A percentile compares a stretch with the other conserved stretches of the same genome.
Conservation (phyloP, 2,888 invertebrate species). For the Rhabditophanes sp. region DNA sequence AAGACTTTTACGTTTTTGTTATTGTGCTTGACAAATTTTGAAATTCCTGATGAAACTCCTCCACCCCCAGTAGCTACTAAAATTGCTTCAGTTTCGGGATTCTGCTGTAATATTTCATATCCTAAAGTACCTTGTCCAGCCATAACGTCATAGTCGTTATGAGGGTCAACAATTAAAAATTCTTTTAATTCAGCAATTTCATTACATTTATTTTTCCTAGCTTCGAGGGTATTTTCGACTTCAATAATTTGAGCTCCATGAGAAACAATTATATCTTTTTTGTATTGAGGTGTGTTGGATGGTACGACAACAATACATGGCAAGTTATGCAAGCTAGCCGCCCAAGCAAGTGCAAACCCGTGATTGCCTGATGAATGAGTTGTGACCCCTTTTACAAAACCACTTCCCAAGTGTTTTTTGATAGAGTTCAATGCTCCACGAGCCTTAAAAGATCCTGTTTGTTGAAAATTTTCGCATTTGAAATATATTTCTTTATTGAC, state of each 20-base stretch:
- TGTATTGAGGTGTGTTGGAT: constrained; percentile 3
- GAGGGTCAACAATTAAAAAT: constrained; percentile 3
- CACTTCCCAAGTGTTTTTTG: no score
- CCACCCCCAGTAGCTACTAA: constrained; percentile 4
- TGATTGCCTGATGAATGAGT: constrained; percentile 7
- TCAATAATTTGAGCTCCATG: constrained; percentile 4
- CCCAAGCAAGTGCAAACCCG: constrained; percentile 5
- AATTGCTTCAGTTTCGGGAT: constrained; percentile 5
- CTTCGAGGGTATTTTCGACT: constrained; percentile 1
- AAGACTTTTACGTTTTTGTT: no score
- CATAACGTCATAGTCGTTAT: constrained; percentile 6
- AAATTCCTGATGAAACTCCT: no score
- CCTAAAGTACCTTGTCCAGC: constrained; percentile 6
- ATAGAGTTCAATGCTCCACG: constrained; percentile 5
- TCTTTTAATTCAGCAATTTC: constrained; percentile 1
- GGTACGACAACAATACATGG: constrained; percentile 5
- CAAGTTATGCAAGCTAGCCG: background rate
- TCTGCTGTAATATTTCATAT: constrained; percentile 3
- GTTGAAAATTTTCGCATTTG: no score
- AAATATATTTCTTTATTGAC: no score
- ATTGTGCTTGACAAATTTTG: no score
- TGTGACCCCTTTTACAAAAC: no score
- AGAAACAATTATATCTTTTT: constrained; percentile 1
- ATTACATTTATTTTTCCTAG: constrained; percentile 5
- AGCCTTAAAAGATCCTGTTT: no score